Evolutionary conservation across 2,113 vertebrate species (phyloP), one percentile per base, ranked within the genome.

Genomic region (Erinaceus europaeus): DNA sequence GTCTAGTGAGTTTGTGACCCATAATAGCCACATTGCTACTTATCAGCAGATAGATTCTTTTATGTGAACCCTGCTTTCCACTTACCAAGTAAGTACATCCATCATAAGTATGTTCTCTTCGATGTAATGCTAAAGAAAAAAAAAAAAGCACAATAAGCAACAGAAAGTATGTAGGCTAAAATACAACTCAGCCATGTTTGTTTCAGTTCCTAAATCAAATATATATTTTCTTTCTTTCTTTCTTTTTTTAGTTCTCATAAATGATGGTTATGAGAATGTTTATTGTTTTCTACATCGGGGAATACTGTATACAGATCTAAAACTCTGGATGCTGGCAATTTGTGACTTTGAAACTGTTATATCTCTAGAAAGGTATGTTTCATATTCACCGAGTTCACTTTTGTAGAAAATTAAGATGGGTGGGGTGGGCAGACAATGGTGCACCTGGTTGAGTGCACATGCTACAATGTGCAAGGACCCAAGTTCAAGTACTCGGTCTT

Each of bases 271-370:
- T 89, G 97, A 98, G 48, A 98, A 98, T 89, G 62, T 97, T 25
- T 13, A 12, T 55, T 96, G 97, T 79, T 97, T 97, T 88, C 96
- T 98, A 84, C 97, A 98, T 73, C 97, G 97, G 42, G 98, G 98
- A 20, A 94, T 98, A 75, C 40, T 98, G 29, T 98, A 98, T 75
- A 38, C 95, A 67, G 87, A 97, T 29, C 89, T 95, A 48, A 91
- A 71, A 40, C 78, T 93, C 48, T 98, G 97, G 97, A 44, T 65
- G 15, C 76, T 97, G 89, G 98, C 98, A 69, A 75, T 97, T 77
- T 96, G 88, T 93, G 98, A 98, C 89, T 98, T 98, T 96, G 95
- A 97, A 96, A 92, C 84, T 46, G 97, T 97, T 48, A 95, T 98
- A 76, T 91, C 94, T 91, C 95, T 98, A 27, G 97, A 98, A 96